Evolutionary conservation across 2,113 vertebrate genomes (phyloP), one percentile per base, ranked within the genome.

Genomic region (Benitochromis conjunctus): DNA sequence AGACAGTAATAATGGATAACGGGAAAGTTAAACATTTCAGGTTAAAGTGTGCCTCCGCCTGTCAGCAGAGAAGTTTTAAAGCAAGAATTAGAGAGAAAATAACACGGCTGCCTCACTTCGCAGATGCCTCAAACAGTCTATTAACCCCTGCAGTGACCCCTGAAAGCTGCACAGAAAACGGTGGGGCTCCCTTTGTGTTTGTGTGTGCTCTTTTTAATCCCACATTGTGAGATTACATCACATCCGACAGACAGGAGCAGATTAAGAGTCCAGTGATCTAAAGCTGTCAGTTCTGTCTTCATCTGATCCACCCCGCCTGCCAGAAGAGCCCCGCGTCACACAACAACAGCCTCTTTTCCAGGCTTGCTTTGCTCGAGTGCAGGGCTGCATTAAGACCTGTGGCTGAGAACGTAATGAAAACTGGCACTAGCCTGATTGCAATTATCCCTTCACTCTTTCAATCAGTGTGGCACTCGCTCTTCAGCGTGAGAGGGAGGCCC

Each of bases 361-460:
- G 36, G 78, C 26, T 66, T 31, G 82, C 21, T 84, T 34, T 51
- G 82, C 76, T 57, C 26, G 66, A 90, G 81, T 62, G 48, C 90
- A 80, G 80, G 11, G 78, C 86, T 21, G 84, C 86, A 82, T 91
- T 87, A 90, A 62, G 69, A 85, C 78, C 51, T 3, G 77, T 5
- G 43, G 89, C 79, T 46, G 82, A 77, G 80, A 54, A 77, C 56
- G 16, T 89, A 88, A 94, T 93, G 91, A 91, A 91, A 93, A 94
- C 92, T 92, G 93, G 91, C 94, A 92, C 38, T 74, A 7, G 86
- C 87, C 93, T 93, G 94, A 95, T 96, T 95, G 94, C 90, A 94
- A 94, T 95, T 92, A 94, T 92, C 85, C 86, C 81, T 71, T 55
- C 34, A 62, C 87, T 86, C 85, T 83, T 89, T 92, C 89, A 90